phyloP scores from a whole-genome alignment of 2,113 vertebrate genomes.

The Oryzias javanicus region DNA sequence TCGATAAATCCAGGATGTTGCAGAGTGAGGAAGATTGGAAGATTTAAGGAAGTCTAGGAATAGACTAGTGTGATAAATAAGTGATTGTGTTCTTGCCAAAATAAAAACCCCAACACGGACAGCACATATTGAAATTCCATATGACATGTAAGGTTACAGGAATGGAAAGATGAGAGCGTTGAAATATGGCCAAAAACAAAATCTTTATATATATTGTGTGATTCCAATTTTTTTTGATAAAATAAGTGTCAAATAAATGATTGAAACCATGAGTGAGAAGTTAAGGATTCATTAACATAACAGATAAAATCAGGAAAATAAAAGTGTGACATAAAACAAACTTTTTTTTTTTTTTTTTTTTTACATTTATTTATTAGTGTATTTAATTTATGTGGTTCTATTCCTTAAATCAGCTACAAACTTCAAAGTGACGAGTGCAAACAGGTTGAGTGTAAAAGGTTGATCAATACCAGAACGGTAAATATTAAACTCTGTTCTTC shows the following conservation, averaged over 20 bases:
- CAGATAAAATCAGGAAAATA: too few relatives aligned
- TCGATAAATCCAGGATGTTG: slow-evolving; percentile 18
- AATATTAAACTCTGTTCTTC: slow-evolving; percentile 39
- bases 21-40: slow-evolving; percentile 34
- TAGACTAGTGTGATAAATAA: too few relatives aligned
- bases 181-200: too few relatives aligned
- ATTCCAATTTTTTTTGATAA: slow-evolving; percentile 4
- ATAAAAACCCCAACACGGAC: too few relatives aligned
- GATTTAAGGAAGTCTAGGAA: slow-evolving; percentile 29
- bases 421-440: slow-evolving; percentile 72
- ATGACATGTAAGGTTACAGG: too few relatives aligned
- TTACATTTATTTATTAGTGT: background rate
- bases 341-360: too few relatives aligned
- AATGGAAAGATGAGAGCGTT: too few relatives aligned
- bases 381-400: slow-evolving; percentile 18
- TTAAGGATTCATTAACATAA: background rate
- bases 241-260: background rate
- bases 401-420: slow-evolving; percentile 2
- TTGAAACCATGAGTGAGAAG: slow-evolving; percentile 6
- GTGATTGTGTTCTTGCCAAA: too few relatives aligned
- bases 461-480: slow-evolving; percentile 3
- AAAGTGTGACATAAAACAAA: too few relatives aligned
- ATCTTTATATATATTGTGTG: slow-evolving; percentile 17
- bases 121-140: too few relatives aligned
- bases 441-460: slow-evolving; percentile 22